Evolutionary conservation across 92 coral and sea anemone genomes (phyloP).

Genomic region (Siderastrea radians): DNA sequence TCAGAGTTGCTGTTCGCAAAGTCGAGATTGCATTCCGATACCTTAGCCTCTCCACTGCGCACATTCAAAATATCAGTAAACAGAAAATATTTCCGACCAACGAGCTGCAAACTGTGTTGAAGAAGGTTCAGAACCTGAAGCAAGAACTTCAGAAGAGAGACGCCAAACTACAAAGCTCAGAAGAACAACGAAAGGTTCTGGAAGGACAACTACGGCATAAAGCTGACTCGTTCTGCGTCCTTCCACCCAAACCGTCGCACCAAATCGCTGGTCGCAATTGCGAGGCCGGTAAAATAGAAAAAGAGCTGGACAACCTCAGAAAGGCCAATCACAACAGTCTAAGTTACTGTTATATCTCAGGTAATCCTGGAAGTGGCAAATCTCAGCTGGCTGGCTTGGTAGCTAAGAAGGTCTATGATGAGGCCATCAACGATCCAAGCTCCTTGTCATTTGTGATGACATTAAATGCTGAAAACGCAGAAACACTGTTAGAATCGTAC

Average conservation of each 20-base stretch:
- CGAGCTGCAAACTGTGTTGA: not conserved
- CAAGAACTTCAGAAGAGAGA: not conserved
- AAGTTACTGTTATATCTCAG: too few species aligned
- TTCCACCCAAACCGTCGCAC: constrained; percentile 7
- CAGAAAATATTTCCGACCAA: not conserved
- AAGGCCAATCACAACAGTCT: too few species aligned
- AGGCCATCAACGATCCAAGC: not conserved
- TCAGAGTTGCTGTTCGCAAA: too few species aligned
- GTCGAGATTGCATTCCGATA: not conserved
- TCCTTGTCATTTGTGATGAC: not conserved
- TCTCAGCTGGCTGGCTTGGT: too few species aligned
- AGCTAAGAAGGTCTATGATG: not conserved
- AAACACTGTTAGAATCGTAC: not conserved
- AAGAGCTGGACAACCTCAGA: too few species aligned
- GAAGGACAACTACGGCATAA: not conserved
- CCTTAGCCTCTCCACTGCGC: not conserved
- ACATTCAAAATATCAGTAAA: too few species aligned
- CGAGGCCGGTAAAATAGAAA: not conserved
- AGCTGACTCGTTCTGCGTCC: too few species aligned
- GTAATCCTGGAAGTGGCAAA: too few species aligned
- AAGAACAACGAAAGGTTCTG: not conserved
- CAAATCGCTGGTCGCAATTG: not conserved
- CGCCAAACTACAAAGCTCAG: not conserved
- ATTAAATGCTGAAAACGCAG: not conserved
- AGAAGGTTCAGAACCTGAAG: not conserved